Evolutionary conservation across 2,888 invertebrate genomes (phyloP), one percentile per base, ranked within the genome.

Genomic region (Beris chalybata): DNA sequence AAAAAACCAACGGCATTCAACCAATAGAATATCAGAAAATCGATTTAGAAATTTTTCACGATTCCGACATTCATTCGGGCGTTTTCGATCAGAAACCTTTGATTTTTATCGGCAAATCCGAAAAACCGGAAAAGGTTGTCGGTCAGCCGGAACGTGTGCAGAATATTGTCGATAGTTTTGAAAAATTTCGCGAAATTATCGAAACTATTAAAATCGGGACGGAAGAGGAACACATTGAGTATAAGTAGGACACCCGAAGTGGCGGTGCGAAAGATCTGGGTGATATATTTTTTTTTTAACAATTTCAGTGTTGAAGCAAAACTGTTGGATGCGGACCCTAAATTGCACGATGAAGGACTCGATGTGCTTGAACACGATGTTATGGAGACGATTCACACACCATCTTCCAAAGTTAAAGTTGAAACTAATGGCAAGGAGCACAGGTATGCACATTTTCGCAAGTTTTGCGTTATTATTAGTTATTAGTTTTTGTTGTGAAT

Each of bases 1-100:
- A 67, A 4, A 65, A 65, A 31, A 4, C 56, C 3, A 13, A 59
- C 12, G 13, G n/a, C n/a, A 69, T 15, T 11, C 78, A 79, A 50
- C 77, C 78, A 4, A 63, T 76, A 1, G 78, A 79, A 66, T 80
- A 79, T 71, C 78, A 79, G 65, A 78, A 76, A 61, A 69, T 79
- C 29, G 73, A 78, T 67, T 69, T 79, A 68, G 78, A 80, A 66
- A 72, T 74, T 2, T 65, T 79, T 15, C 75, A 77, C 52, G 73
- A 69, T 54, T 72, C 74, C 4, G 66, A 76, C 7, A 70, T 79
- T 5, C 74, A 76, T 31, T 64, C 74, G 0, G 76, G 74, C 9
- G 31, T 72, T 6, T 80, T 77, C 66, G 79, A 80, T 65, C 78
- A 79, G 53, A 77, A 74, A 64, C 80, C 80, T 0, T 54, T 80